A percentile compares a stretch with the other conserved stretches of the same genome.
Evolutionary conservation across 2,797 vertebrate species (phyloP).

Genomic region (Pterois miles): DNA sequence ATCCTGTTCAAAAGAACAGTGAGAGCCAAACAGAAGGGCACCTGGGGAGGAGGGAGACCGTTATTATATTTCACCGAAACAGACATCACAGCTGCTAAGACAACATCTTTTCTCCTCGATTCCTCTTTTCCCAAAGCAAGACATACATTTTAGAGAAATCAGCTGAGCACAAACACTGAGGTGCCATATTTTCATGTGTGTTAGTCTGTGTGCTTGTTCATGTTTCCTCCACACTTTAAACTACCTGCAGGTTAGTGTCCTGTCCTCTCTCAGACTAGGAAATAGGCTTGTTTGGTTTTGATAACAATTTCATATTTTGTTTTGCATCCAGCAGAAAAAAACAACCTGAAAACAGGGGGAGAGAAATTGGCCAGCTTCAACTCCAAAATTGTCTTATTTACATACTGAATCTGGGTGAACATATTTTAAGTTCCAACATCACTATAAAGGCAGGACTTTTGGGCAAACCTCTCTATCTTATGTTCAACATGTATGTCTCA

Average conservation of each 20-base stretch:
- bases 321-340: not conserved
- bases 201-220: not conserved
- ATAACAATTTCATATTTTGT: not conserved
- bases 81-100: conserved; percentile 20
- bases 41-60: conserved; percentile 64
- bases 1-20: conserved; percentile 89
- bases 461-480: not conserved
- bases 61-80: conserved; percentile 12
- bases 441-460: not conserved
- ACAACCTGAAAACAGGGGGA: not conserved
- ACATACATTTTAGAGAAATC: not conserved
- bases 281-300: not conserved
- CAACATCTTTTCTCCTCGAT: not conserved
- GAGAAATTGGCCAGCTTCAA: not conserved
- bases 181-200: not conserved
- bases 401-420: not conserved
- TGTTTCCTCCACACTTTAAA: not conserved
- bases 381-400: not conserved
- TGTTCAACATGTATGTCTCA: not conserved
- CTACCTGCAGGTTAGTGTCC: not conserved
- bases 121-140: not conserved
- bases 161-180: not conserved
- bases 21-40: conserved; percentile 84
- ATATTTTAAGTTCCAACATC: not conserved
- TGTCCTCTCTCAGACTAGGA: not conserved